Percentiles rank a stretch among this genome's conserved stretches.
These are phyloP conservation scores for Acanthurus lineatus DNA, from an alignment of 2,797 vertebrate genomes.

Conservation along the genomic window DNA sequence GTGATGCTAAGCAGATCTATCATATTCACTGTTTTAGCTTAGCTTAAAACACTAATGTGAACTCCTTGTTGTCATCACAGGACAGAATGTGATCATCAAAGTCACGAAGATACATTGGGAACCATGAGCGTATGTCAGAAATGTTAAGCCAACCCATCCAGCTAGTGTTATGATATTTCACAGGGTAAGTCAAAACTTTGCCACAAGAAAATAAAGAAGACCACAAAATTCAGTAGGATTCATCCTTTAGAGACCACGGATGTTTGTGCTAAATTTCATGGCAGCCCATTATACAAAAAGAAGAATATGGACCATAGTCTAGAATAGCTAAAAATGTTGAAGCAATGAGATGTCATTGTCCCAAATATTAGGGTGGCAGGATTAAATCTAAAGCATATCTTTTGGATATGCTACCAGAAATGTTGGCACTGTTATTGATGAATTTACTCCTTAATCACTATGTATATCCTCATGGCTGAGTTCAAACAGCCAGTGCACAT, in stretches of 20 bases:
- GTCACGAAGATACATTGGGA: not conserved
- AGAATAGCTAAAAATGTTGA: not conserved
- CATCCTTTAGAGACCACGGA: not conserved
- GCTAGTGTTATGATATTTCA: not conserved
- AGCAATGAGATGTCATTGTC: not conserved
- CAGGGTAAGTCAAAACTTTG: not conserved
- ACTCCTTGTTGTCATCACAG: not conserved
- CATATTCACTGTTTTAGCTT: not conserved
- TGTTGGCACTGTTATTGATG: not conserved
- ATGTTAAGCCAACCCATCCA: too few relatives aligned
- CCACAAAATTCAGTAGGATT: not conserved
- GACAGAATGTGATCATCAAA: too few relatives aligned
- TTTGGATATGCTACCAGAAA: not conserved
- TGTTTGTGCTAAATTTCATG: not conserved
- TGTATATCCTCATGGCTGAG: not conserved
- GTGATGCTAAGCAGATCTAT: not conserved
- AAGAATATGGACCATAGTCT: too few relatives aligned
- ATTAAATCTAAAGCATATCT: not conserved
- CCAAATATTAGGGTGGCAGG: not conserved
- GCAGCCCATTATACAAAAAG: not conserved
- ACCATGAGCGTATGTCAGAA: not conserved
- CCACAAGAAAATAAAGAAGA: not conserved
- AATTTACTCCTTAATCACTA: not conserved
- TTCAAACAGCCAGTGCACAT: not conserved
- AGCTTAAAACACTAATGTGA: not conserved